These are phyloP conservation scores for Lapara coniferarum DNA, from an alignment of 2,888 invertebrate species.

Conservation along the genomic window DNA sequence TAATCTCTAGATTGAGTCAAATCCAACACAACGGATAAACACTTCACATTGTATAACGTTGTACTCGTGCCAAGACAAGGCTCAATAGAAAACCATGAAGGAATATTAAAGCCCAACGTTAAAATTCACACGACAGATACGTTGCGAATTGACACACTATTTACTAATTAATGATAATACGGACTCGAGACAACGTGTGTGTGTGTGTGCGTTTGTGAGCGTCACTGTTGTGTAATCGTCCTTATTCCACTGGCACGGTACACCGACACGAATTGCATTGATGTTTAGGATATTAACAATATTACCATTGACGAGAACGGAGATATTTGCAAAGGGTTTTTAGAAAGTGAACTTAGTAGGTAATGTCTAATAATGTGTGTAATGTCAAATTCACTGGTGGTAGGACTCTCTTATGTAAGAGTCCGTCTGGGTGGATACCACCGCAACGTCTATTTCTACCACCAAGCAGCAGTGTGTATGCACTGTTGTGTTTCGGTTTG, in stretches of 20 bases:
- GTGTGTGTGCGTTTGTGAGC: neutral
- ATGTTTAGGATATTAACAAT: neutral
- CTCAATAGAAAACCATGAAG: neutral
- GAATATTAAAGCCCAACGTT: conserved; percentile 1
- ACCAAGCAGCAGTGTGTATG: too few species aligned
- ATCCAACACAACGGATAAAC: neutral
- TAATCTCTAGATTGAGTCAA: too few species aligned
- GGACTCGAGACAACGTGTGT: neutral
- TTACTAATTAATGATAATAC: conserved; percentile 21
- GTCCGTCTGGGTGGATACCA: too few species aligned
- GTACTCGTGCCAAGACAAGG: neutral
- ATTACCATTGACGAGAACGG: neutral
- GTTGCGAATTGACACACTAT: conserved; percentile 14
- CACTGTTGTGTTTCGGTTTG: too few species aligned
- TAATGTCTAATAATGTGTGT: too few species aligned
- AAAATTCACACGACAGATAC: conserved; percentile 6
- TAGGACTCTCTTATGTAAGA: too few species aligned
- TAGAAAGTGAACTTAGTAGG: neutral
- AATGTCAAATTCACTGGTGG: too few species aligned
- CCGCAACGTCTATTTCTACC: too few species aligned
- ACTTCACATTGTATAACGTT: neutral
- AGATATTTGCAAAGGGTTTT: neutral
- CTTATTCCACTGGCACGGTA: conserved; percentile 31
- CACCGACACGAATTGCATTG: conserved; percentile 20
- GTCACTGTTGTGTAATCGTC: conserved; percentile 30